Base-by-base conservation (phyloP, 2,888 invertebrate genomes). In the Capitulum mitella region DNA sequence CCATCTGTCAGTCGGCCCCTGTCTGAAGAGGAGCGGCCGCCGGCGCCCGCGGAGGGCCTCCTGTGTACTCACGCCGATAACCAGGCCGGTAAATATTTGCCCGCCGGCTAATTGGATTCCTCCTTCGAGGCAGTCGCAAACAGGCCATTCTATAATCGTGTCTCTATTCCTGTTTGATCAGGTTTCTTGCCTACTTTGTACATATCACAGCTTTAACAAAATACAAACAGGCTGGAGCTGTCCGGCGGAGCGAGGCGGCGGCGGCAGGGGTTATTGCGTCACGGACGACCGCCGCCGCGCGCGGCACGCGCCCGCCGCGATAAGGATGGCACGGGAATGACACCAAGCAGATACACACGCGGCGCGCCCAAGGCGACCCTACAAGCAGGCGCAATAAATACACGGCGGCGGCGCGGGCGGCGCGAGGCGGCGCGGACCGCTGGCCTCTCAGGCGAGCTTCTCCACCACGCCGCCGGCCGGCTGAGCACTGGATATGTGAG, bases 301-400 rank as follows among this genome's bases (percentile, higher is more conserved):
- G 58, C 58, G 5, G n/a, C n/a, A n/a, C n/a, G 51, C 22, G 64
- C 34, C n/a, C n/a, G n/a, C n/a, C n/a, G n/a, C n/a, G n/a, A n/a
- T n/a, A n/a, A n/a, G 29, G 34, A 64, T 64, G 64, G 64, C 64
- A 64, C 64, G 64, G 64, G 64, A 64, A 64, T 64, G 64, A 64
- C 64, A 64, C 64, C 64, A 64, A 64, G 64, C 64, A 34, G 64
- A 16, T 64, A 64, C 64, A 29, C 29, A 64, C 29, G 51, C 51
- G 3, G 40, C 70, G 70, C 70, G 8, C 34, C 16, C 5, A 34
- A 5, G 43, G 58, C 6, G 58, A 43, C 12, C 43, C 43, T 5
- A 70, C 26, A 10, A 12, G 14, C 70, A 70, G 26, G 70, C 70
- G 70, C 16, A 40, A 37, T 40, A 19, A 26, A 19, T 40, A 70